phyloP scores from a whole-genome alignment of 2,113 vertebrate species.

The Podarcis muralis region DNA sequence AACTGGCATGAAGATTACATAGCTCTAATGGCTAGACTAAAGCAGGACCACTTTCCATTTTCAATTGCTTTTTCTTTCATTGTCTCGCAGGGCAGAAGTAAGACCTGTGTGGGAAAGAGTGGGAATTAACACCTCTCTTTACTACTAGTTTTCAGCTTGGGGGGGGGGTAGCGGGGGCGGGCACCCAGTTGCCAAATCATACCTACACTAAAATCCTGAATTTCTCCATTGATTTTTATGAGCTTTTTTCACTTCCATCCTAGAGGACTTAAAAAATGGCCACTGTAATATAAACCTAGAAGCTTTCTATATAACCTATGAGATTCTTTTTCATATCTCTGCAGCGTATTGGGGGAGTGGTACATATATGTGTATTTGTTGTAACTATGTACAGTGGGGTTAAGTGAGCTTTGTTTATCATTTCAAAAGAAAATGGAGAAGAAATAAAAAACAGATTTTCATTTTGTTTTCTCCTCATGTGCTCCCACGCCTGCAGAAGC shows the following conservation, averaged over 20 bases:
- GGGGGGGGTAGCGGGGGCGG: neutral
- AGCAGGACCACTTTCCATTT: neutral
- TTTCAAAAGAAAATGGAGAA: neutral
- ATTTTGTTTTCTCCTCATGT: neutral
- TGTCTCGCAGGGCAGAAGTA: neutral
- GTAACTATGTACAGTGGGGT: neutral
- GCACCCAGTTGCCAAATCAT: neutral
- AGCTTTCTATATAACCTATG: neutral
- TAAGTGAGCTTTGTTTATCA: neutral
- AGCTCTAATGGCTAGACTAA: neutral
- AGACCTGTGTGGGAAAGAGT: neutral
- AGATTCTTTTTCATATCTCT: neutral
- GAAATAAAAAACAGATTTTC: neutral
- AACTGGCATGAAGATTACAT: neutral
- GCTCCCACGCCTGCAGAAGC: neutral
- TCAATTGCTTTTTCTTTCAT: neutral
- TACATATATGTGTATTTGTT: neutral
- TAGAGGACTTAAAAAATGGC: neutral
- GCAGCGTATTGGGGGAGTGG: neutral
- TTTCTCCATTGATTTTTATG: neutral
- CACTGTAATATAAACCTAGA: neutral
- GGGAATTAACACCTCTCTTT: neutral
- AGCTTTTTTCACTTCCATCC: neutral
- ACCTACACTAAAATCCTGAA: neutral
- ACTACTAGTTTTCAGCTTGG: neutral